These are phyloP conservation scores for Smutsia gigantea DNA, from an alignment of 2,797 vertebrate genomes.

Conservation along the genomic window DNA sequence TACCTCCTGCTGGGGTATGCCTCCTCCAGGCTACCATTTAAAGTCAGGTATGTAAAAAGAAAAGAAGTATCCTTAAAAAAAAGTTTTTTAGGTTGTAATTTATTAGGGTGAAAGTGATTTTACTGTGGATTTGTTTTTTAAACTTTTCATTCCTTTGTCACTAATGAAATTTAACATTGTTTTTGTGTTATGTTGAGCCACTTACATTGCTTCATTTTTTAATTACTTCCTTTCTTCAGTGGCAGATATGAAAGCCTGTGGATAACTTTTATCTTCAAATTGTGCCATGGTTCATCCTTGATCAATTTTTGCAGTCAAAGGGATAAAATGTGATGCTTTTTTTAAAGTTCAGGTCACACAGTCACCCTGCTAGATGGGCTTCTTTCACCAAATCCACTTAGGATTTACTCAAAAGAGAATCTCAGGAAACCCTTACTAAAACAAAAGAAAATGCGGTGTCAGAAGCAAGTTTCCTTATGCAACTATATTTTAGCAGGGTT, in stretches of 20 bases:
- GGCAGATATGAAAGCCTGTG: neutral
- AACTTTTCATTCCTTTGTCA: neutral
- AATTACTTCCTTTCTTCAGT: neutral
- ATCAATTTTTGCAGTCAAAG: neutral
- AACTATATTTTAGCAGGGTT: neutral
- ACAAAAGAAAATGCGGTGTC: neutral
- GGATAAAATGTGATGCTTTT: neutral
- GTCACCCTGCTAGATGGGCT: neutral
- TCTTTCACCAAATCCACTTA: neutral
- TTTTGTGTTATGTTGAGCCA: neutral
- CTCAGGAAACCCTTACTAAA: neutral
- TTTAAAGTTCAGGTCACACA: neutral
- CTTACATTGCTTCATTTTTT: neutral
- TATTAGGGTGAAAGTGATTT: no score
- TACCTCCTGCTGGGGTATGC: neutral
- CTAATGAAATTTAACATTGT: neutral
- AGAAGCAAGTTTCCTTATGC: neutral
- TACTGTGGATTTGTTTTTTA: no score
- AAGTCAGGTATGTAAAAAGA: neutral
- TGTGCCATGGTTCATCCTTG: neutral
- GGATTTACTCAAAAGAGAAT: neutral
- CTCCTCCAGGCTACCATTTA: neutral
- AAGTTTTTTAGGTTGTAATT: no score
- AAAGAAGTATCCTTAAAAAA: neutral
- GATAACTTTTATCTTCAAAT: neutral